Base-by-base conservation (phyloP, 2,113 vertebrate species). In the Notechis scutatus region DNA sequence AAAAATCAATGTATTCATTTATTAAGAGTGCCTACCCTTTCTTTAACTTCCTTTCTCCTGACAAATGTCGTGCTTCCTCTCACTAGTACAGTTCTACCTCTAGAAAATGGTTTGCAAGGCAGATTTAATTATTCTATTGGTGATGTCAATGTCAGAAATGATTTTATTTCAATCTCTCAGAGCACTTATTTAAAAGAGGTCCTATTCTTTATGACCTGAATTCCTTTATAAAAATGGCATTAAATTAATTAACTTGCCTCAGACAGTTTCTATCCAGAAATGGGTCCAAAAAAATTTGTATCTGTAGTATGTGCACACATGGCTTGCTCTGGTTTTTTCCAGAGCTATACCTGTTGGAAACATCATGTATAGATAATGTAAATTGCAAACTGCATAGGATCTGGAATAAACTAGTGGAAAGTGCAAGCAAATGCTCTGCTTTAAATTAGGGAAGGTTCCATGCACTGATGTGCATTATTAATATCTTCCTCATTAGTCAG, bases 71-170 rank as follows among this genome's bases (percentile, higher is more conserved):
- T 6, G 34, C 90, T 93, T 59, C 39, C 95, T 81, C 23, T 95
- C 26, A 61, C 45, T 91, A 34, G 52, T n/a, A 88, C 47, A 52
- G 18, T 34, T 23, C 61, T 23, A n/a, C 47, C 91, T 90, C 10
- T 94, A 24, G 69, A 90, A 92, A 87, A 34, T 21, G 42, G 81
- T 21, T 55, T 87, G 59, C 89, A 93, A 89, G 94, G 11, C 29
- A 29, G 56, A 93, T 90, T 92, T 95, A 95, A 96, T 95, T 95
- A 91, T 47, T 93, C 52, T n/a, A 45, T n/a, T 92, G 92, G 93
- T 93, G 91, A 94, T 39, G 34, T 39, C 87, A 29, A 92, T 55
- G 81, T 92, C 93, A 94, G 21, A 90, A 26, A 34, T 14, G 86
- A 1, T 57, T 23, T 85, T 95, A 93, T 69, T 90, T 90, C 29